Evolutionary conservation across 2,888 invertebrate genomes (phyloP).

Genomic region (Trisateles emortualis): DNA sequence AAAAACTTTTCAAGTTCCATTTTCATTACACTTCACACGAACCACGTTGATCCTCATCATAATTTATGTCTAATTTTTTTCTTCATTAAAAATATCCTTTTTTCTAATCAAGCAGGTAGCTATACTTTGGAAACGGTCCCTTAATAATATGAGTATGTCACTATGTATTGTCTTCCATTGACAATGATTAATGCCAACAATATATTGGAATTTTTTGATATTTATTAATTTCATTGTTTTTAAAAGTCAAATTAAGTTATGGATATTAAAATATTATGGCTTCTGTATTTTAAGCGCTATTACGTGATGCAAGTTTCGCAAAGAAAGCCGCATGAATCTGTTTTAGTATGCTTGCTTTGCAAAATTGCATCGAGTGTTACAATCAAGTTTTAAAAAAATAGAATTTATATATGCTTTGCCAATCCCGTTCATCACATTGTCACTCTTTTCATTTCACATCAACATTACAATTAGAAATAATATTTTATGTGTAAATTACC

Average conservation of each 20-base stretch:
- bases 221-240: not conserved
- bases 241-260: not conserved
- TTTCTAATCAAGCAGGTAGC: conserved; percentile 24
- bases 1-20: conserved; percentile 44
- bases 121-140: conserved; percentile 34
- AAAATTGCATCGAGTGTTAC: too few species aligned
- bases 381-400: too few species aligned
- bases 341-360: too few species aligned
- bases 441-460: not conserved
- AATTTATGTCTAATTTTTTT: conserved; percentile 32
- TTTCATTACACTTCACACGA: conserved; percentile 19
- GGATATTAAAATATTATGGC: not conserved
- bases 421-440: not conserved
- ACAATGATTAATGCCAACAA: conserved; percentile 11
- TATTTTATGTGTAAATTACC: conserved; percentile 25
- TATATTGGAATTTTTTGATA: conserved; percentile 10
- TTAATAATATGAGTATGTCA: conserved; percentile 31
- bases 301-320: not conserved
- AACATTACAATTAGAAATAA: conserved; percentile 15
- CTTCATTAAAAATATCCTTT: conserved; percentile 23
- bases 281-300: not conserved
- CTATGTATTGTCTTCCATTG: conserved; percentile 8
- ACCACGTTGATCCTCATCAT: conserved; percentile 20
- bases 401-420: not conserved
- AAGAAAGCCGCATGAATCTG: not conserved